Base-by-base conservation (phyloP, 2,113 vertebrate species). In the Oceanites oceanicus region DNA sequence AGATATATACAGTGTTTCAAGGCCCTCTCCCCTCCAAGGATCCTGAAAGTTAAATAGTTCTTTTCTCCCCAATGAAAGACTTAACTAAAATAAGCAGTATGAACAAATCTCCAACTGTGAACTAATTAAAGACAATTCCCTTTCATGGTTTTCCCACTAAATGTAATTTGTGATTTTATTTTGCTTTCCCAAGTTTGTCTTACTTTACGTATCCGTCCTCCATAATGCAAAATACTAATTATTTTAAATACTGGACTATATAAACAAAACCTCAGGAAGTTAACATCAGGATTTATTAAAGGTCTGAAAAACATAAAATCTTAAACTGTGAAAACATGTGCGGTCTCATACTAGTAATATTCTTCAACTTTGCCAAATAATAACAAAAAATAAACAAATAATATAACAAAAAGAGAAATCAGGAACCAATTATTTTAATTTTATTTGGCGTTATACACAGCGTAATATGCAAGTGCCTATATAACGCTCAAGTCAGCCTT, bases 41-140 rank as follows among this genome's bases (percentile, higher is more conserved):
- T 96, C 91, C 89, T 96, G 86, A 90, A 98, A 98, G 94, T 97
- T 97, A 98, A 98, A 97, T 95, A 97, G 98, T 94, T 98, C 96
- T 97, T 97, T 97, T 94, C 97, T 97, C 90, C 91, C 94, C 97
- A 96, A 96, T 96, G 96, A 97, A 98, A 98, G 98, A 98, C 98
- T 98, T 98, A 98, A 98, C 97, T 98, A 98, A 98, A 98, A 98
- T 98, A 98, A 98, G 96, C 97, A 97, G 94, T 97, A 98, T 97
- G 97, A 98, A 97, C 96, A 97, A 96, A 98, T 96, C 97, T 98
- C 98, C 98, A 98, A 98, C 98, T 98, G 98, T 98, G 98, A 98
- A 97, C 98, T 98, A 98, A 98, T 98, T 98, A 98, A 98, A 98
- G 98, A 98, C 97, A 98, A 98, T 98, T 98, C 96, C 96, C 97